These are phyloP conservation scores for Bombus impatiens DNA, from an alignment of 1,140 invertebrate genomes.

Conservation along the genomic window DNA sequence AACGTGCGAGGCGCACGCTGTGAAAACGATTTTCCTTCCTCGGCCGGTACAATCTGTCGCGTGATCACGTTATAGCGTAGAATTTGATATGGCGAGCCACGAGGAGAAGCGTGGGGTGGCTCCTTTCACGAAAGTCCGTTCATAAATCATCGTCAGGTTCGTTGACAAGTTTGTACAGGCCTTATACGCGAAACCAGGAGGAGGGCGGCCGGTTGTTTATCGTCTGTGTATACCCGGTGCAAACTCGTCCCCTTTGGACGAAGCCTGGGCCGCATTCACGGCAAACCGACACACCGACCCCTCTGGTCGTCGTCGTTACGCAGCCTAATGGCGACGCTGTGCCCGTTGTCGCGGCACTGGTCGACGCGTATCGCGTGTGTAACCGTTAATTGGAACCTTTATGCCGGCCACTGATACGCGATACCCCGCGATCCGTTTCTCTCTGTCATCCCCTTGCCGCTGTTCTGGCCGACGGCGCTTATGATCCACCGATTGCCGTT, in stretches of 20 bases:
- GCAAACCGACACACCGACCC: slow-evolving; percentile 11
- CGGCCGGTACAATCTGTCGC: not conserved
- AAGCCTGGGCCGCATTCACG: slow-evolving; percentile 18
- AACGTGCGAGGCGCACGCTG: no score
- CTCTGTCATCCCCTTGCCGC: not conserved
- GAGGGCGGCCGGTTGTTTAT: slow-evolving; percentile 42
- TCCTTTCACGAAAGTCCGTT: slow-evolving; percentile 13
- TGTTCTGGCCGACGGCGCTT: not conserved
- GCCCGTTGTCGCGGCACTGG: not conserved
- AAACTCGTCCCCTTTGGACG: slow-evolving; percentile 41
- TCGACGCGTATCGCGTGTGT: slow-evolving; percentile 28
- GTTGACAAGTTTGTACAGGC: slow-evolving; percentile 50
- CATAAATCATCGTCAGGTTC: slow-evolving; percentile 50
- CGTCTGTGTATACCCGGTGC: slow-evolving; percentile 56
- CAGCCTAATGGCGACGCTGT: slow-evolving; percentile 46
- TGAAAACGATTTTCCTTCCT: no score
- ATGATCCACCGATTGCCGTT: slow-evolving; percentile 30
- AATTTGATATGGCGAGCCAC: not conserved
- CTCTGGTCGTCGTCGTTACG: slow-evolving; percentile 35
- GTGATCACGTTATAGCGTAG: not conserved
- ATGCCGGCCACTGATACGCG: slow-evolving; percentile 17
- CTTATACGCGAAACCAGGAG: slow-evolving; percentile 2
- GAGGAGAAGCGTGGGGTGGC: not conserved
- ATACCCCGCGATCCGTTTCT: not conserved
- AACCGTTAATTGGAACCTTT: slow-evolving; percentile 52